A percentile compares a stretch with the other conserved stretches of the same genome.
phyloP scores from a whole-genome alignment of 2,888 invertebrate species.

The Leptothorax acervorum region DNA sequence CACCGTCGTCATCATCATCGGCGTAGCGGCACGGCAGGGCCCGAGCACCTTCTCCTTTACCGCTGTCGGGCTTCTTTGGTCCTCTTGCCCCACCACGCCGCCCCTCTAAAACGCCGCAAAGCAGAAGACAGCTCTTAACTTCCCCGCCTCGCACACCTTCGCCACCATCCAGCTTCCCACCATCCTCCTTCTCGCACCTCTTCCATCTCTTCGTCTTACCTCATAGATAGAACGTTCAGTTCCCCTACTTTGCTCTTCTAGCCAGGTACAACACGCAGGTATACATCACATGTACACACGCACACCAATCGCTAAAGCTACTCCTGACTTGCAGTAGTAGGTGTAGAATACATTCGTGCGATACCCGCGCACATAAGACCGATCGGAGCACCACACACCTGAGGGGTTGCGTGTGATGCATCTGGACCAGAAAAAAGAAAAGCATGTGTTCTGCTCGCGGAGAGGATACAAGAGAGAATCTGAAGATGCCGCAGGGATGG shows the following conservation, averaged over 20 bases:
- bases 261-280: conserved; percentile 66
- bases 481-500: conserved; percentile 10
- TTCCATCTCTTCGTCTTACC: conserved; percentile 61
- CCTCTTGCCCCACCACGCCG: conserved; percentile 53
- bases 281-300: conserved; percentile 43
- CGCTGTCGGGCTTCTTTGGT: conserved; percentile 66
- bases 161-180: conserved; percentile 52
- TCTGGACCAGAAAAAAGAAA: conserved; percentile 71
- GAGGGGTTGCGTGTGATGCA: conserved; percentile 71
- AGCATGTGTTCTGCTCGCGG: conserved; percentile 66
- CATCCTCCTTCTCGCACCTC: conserved; percentile 60
- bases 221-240: conserved; percentile 65
- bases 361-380: conserved; percentile 49
- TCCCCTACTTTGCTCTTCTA: conserved; percentile 72
- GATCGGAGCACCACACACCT: conserved; percentile 58
- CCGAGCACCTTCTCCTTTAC: conserved; percentile 63
- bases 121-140: conserved; percentile 67
- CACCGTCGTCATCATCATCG: conserved; percentile 63
- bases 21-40: conserved; percentile 13
- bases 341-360: conserved; percentile 58
- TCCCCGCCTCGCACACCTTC: conserved; percentile 48
- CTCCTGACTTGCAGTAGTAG: conserved; percentile 42
- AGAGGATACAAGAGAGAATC: conserved; percentile 20
- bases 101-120: conserved; percentile 36
- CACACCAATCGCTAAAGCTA: background rate